Base-by-base conservation (phyloP, 2,113 vertebrate species). In the Nothocercus nigrocapillus region DNA sequence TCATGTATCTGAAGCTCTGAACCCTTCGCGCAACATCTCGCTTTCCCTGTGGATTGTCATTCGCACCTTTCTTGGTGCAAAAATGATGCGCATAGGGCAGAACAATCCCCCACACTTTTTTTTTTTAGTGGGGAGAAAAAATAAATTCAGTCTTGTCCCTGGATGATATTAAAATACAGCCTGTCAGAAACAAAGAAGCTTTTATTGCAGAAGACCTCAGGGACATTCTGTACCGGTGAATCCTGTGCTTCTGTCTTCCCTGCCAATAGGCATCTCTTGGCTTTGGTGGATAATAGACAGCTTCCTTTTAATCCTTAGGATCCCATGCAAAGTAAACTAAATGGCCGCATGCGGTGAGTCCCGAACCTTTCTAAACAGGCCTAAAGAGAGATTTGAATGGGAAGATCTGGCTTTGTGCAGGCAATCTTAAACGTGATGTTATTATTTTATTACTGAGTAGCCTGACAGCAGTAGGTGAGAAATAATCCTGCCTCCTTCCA, bases 241-340 rank as follows among this genome's bases (percentile, higher is more conserved):
- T 42, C 62, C 40, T 11, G 7, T 63, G 74, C 66, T 72, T 66
- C 84, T 25, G 8, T 76, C 51, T 87, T 70, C 49, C 54, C 67
- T 40, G 30, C 40, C 87, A 17, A 5, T 19, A 74, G 87, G 81
- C 88, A 66, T 82, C 81, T 91, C 58, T 38, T 87, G 61, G 40
- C 3, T 4, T 8, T 12, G 47, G 12, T 67, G 75, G 70, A 53
- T 80, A 76, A 85, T 79, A 70, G 82, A 30, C 74, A 91, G 62
- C 47, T 92, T 86, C 36, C 64, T 76, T 82, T 85, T 62, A 91
- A 95, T 90, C 70, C 70, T 73, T 58, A 0, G 84, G 69, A 82
- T 94, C 67, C 75, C 44, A 8, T 9, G 8, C 66, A 53, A 73
- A 73, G 15, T 22, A 56, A 85, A 56, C 47, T 67, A 17, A 17